These are phyloP conservation scores for Brachionus asplanchnoidis DNA, from an alignment of 1,140 invertebrate species.

Conservation along the genomic window DNA sequence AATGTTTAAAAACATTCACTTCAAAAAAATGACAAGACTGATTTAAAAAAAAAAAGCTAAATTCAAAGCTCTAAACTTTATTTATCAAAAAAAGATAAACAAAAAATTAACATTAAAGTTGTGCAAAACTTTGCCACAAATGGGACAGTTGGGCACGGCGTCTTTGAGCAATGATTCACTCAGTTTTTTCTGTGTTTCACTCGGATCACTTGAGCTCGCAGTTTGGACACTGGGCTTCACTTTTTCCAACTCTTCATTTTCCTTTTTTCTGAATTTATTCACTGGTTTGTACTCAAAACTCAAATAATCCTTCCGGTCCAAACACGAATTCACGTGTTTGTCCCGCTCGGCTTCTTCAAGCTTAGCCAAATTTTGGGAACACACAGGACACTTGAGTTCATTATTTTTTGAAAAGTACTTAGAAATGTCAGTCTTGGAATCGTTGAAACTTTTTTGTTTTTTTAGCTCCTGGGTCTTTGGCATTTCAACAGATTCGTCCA, in stretches of 20 bases:
- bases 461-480: background rate
- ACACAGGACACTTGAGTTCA: constrained; percentile 30
- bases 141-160: constrained; percentile 27
- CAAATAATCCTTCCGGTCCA: background rate
- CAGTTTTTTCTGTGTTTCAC: background rate
- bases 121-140: constrained; percentile 39
- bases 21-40: no score
- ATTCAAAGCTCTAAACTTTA: constrained; percentile 21
- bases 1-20: no score
- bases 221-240: background rate
- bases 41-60: constrained; percentile 3
- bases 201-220: background rate
- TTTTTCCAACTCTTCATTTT: background rate
- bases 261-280: background rate
- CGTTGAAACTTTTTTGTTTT: background rate
- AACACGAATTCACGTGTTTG: constrained; percentile 14
- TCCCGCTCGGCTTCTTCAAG: background rate
- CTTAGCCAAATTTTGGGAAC: background rate
- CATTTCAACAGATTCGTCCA: background rate
- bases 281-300: background rate
- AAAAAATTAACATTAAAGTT: constrained; percentile 24
- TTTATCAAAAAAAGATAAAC: background rate
- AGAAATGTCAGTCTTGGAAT: constrained; percentile 4
- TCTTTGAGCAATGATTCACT: constrained; percentile 29
- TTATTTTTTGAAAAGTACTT: constrained; percentile 30